Evolutionary conservation across 2,797 vertebrate genomes (phyloP).

Genomic region (Gadopsis bispinosus): DNA sequence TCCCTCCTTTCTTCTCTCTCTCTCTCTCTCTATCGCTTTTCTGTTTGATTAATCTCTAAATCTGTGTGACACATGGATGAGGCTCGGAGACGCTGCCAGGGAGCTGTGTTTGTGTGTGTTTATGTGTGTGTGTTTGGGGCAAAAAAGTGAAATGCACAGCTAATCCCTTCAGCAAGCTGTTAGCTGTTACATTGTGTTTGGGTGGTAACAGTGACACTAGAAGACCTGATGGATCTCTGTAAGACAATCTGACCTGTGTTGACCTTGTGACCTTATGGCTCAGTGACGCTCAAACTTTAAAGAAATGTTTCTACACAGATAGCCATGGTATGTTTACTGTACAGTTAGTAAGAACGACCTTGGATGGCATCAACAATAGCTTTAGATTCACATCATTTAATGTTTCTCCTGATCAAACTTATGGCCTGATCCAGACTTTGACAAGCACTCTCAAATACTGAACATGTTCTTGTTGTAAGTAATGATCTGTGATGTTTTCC

Average conservation of each 20-base stretch:
- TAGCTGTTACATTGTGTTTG: slow-evolving; percentile 65
- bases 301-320: slow-evolving; percentile 14
- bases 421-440: not conserved
- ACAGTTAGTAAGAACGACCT: not conserved
- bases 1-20: slow-evolving; percentile 63
- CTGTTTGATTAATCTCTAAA: slow-evolving; percentile 88
- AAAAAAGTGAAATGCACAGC: slow-evolving; percentile 67
- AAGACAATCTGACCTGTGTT: slow-evolving; percentile 39
- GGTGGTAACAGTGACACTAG: slow-evolving; percentile 59
- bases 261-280: slow-evolving; percentile 51
- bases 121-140: slow-evolving; percentile 25
- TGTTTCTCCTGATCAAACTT: not conserved
- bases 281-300: slow-evolving; percentile 27
- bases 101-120: slow-evolving; percentile 32
- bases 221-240: slow-evolving; percentile 58
- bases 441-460: not conserved
- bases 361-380: not conserved
- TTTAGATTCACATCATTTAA: not conserved
- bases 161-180: slow-evolving; percentile 78
- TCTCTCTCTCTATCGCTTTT: slow-evolving; percentile 81
- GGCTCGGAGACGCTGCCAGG: slow-evolving; percentile 60
- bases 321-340: not conserved
- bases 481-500: not conserved
- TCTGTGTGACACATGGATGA: slow-evolving; percentile 83
- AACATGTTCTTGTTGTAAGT: not conserved